These are phyloP conservation scores for Eupithecia tripunctaria DNA, from an alignment of 2,888 invertebrate species.

Conservation along the genomic window DNA sequence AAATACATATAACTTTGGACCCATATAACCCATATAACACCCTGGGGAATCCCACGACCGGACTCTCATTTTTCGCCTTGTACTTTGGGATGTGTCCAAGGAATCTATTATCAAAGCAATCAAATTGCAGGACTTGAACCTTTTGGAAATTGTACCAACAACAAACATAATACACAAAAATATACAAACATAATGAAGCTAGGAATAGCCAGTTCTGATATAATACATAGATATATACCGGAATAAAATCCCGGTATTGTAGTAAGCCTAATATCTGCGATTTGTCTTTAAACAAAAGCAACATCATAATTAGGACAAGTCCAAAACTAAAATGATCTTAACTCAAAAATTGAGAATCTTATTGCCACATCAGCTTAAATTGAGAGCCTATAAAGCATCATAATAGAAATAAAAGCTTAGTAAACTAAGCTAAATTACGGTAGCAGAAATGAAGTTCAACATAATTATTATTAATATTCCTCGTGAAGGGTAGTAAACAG, in stretches of 20 bases:
- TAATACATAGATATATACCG: background rate
- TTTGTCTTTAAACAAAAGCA: background rate
- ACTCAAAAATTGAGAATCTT: background rate
- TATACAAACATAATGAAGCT: background rate
- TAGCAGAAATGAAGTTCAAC: background rate
- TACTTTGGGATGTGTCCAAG: background rate
- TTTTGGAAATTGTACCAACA: background rate
- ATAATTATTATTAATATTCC: background rate
- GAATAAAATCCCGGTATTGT: no score
- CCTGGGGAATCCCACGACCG: background rate
- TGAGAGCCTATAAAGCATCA: background rate
- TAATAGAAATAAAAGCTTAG: background rate
- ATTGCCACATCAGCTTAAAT: no score
- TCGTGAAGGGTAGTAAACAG: background rate
- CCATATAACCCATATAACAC: background rate
- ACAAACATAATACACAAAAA: background rate
- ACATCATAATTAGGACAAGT: background rate
- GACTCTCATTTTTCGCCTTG: background rate
- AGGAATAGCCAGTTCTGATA: background rate
- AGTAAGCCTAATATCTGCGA: no score
- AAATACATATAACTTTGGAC: conserved; percentile 8
- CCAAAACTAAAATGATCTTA: background rate
- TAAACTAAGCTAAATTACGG: background rate
- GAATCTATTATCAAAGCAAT: background rate
- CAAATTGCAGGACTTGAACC: background rate